Evolutionary conservation across 2,113 vertebrate species (phyloP).

Genomic region (Thamnaconus septentrionalis): DNA sequence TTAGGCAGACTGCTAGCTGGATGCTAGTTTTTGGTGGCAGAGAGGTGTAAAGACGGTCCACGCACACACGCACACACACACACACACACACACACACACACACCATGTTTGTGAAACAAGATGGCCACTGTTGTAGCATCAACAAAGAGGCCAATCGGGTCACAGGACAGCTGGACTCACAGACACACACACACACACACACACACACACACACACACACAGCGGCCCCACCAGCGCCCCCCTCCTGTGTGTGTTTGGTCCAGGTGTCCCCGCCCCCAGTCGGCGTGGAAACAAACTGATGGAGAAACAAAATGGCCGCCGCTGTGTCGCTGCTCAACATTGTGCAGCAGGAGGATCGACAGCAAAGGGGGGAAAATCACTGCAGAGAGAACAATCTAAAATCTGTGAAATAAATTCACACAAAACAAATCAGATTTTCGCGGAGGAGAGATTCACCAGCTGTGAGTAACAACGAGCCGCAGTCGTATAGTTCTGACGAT

Average conservation of each 20-base stretch:
- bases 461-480: too few relatives aligned
- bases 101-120: slow-evolving; percentile 44
- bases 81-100: slow-evolving; percentile 7
- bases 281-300: not conserved
- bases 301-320: slow-evolving; percentile 46
- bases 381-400: too few relatives aligned
- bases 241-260: not conserved
- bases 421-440: too few relatives aligned
- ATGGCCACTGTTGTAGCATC: slow-evolving; percentile 38
- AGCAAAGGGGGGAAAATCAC: too few relatives aligned
- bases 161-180: slow-evolving; percentile 3
- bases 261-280: not conserved
- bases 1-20: too few relatives aligned
- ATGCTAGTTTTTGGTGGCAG: too few relatives aligned
- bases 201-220: too few relatives aligned
- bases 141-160: slow-evolving; percentile 41
- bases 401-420: too few relatives aligned
- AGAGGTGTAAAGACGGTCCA: too few relatives aligned
- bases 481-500: too few relatives aligned
- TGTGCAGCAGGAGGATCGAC: not conserved
- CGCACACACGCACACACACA: not conserved
- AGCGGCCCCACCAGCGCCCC: not conserved
- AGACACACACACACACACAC: slow-evolving; percentile 5
- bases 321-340: not conserved
- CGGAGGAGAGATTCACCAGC: too few relatives aligned